Evolutionary conservation across 2,888 invertebrate genomes (phyloP).

Genomic region (Coenonympha glycerion): DNA sequence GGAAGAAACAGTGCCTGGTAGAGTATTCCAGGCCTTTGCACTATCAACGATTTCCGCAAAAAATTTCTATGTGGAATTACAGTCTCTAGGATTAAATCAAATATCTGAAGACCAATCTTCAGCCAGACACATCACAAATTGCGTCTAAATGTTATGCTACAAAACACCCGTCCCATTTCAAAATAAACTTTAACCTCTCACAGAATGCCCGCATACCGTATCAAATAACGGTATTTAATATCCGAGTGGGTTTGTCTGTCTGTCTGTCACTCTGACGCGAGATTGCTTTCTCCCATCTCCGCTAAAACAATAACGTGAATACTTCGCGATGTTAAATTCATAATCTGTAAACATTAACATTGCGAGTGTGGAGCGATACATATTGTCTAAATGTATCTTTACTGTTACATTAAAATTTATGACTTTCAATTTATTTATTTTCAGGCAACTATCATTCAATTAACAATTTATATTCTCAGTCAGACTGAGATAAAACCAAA

Average conservation of each 20-base stretch:
- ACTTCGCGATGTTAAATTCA: slow-evolving; percentile 32
- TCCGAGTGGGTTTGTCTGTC: slow-evolving; percentile 43
- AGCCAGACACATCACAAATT: neutral
- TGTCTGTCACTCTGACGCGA: slow-evolving; percentile 46
- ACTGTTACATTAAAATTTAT: no score
- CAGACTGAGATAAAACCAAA: no score
- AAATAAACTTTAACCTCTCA: slow-evolving; percentile 14
- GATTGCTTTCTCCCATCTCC: slow-evolving; percentile 52
- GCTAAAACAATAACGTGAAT: slow-evolving; percentile 37
- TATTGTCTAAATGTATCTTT: no score
- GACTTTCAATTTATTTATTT: no score
- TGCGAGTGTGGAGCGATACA: neutral
- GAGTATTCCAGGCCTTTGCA: no score
- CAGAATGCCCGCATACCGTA: slow-evolving; percentile 14
- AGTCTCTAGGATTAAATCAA: no score
- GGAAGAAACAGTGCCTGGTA: no score
- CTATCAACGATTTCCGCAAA: no score
- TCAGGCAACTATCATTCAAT: no score
- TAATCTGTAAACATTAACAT: slow-evolving; percentile 28
- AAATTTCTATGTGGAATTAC: no score
- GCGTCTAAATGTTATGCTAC: neutral
- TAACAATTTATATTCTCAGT: no score
- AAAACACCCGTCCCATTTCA: neutral
- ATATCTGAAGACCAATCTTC: no score
- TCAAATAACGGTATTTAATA: slow-evolving; percentile 40